Evolutionary conservation across 2,797 vertebrate genomes (phyloP).

Genomic region (Sebastes dallii): DNA sequence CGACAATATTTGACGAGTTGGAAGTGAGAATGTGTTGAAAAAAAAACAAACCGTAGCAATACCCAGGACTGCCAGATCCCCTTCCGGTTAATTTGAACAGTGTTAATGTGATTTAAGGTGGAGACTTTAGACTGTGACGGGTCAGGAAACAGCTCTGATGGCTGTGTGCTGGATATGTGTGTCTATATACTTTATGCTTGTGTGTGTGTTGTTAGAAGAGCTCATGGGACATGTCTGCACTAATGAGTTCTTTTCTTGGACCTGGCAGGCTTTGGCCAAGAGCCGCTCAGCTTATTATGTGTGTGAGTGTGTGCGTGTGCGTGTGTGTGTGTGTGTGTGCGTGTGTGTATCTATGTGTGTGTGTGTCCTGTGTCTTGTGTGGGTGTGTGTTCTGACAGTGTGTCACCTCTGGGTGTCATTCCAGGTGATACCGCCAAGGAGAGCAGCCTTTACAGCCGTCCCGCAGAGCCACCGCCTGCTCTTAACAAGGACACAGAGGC

Average conservation of each 20-base stretch:
- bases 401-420: conserved; percentile 80
- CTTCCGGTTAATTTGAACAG: not conserved
- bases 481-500: conserved; percentile 70
- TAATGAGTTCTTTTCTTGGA: conserved; percentile 64
- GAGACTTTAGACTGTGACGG: not conserved
- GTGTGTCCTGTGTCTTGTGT: conserved; percentile 22
- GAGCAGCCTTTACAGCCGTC: conserved; percentile 68
- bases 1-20: rapidly evolving
- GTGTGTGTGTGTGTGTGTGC: not conserved
- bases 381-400: conserved; percentile 59
- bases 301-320: not conserved
- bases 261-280: conserved; percentile 45
- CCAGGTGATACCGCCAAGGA: conserved; percentile 62
- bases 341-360: not conserved
- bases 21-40: no score
- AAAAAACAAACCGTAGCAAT: not conserved
- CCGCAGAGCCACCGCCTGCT: conserved; percentile 67
- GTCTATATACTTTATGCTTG: not conserved
- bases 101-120: not conserved
- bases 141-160: not conserved
- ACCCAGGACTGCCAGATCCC: not conserved
- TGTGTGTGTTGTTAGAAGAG: conserved; percentile 18
- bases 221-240: conserved; percentile 38
- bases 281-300: conserved; percentile 16
- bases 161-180: not conserved